Base-by-base conservation (phyloP, 1,140 invertebrate species). In the Varroa destructor region DNA sequence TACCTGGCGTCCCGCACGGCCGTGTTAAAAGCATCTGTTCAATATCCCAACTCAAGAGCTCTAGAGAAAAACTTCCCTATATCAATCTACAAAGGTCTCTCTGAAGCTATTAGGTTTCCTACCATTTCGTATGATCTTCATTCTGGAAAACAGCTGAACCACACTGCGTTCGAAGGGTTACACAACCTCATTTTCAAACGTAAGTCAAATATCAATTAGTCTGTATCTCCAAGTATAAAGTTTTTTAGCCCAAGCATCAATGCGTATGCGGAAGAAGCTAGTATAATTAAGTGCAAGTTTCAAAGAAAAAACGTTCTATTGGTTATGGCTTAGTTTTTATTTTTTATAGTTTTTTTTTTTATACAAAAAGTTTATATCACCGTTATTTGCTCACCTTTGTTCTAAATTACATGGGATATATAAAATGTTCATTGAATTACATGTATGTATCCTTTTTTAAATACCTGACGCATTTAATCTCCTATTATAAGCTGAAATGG, bases 51-150 rank as follows among this genome's bases (percentile, higher is more conserved):
- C 61, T 40, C 40, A 14, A n/a, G 61, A 40, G 61, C 37, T 46
- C 37, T 67, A 40, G 61, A 67, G 61, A 67, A 67, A 37, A 67
- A 67, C 61, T 67, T 67, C 8, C 61, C 61, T 12, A 67, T 67
- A 12, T 43, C 61, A 40, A 67, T 67, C 40, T 40, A 40, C 40
- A 3, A 67, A 37, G 61, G n/a, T 10, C 37, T 67, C 12, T 12
- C 61, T 37, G 61, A 46, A 37, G 61, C 61, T 10, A n/a, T 67
- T 14, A 12, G 61, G 12, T 67, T 67, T 46, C 40, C 14, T 14
- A 67, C 61, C 12, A 67, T 67, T 67, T 67, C 61, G 10, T 67
- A 67, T 37, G 61, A 67, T 37, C 61, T 14, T 40, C 46, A 40
- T 43, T 67, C 61, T 2, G 46, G 61, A 40, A 67, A 67, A 46